Conservation (phyloP, 2,888 invertebrate species). For the Drosophila kanekoi region DNA sequence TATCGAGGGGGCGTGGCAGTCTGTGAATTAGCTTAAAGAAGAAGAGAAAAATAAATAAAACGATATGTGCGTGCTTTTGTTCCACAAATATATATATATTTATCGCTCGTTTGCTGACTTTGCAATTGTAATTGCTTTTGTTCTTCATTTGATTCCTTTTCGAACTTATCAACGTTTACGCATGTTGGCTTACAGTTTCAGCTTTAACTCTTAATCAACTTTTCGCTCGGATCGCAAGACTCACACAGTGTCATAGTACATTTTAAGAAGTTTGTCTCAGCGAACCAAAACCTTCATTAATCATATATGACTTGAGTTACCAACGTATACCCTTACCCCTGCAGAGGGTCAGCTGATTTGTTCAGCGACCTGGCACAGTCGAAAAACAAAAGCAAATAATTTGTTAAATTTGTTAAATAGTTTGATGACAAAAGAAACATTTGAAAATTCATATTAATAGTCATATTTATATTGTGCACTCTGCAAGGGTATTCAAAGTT, state of each 20-base stretch:
- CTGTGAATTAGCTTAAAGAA: neutral
- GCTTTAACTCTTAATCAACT: slow-evolving; percentile 16
- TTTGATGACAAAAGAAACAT: neutral
- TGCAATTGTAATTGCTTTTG: slow-evolving; percentile 29
- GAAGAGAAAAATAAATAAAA: slow-evolving; percentile 33
- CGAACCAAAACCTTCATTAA: slow-evolving; percentile 35
- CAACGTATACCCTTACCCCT: slow-evolving; percentile 16
- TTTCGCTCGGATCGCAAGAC: slow-evolving; percentile 35
- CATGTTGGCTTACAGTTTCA: slow-evolving; percentile 36
- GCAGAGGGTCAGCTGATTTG: slow-evolving; percentile 2
- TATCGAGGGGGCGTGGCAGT: slow-evolving; percentile 35
- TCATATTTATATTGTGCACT: neutral
- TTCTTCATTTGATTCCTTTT: slow-evolving; percentile 42
- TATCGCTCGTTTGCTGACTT: slow-evolving; percentile 41
- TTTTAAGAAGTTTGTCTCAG: slow-evolving; percentile 30
- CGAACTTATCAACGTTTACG: slow-evolving; percentile 49
- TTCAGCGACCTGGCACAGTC: slow-evolving; percentile 6
- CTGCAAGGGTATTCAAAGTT: slow-evolving; percentile 30
- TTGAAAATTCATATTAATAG: neutral
- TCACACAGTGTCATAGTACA: slow-evolving; percentile 22
- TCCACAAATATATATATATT: slow-evolving; percentile 67
- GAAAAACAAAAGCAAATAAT: neutral
- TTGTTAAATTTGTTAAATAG: neutral
- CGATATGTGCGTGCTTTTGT: slow-evolving; percentile 50
- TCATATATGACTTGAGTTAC: slow-evolving; percentile 31